Evolutionary conservation across 2,113 vertebrate genomes (phyloP), one percentile per base, ranked within the genome.

Genomic region (Xiphias gladius): DNA sequence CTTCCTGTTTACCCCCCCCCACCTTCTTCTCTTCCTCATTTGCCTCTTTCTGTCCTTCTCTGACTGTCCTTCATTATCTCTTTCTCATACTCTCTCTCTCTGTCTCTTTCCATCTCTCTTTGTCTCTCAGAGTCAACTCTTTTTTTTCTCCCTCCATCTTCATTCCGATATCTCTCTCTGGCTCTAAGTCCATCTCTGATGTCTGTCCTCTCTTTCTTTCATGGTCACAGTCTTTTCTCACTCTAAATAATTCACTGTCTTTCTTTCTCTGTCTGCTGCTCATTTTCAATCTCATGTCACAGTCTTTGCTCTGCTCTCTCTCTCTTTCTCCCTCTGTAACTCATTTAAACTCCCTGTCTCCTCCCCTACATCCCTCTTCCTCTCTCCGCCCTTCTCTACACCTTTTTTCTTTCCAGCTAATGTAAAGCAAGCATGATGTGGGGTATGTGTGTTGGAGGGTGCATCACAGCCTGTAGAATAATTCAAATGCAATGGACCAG

Each of bases 401-500:
- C 77, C 54, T 55, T 76, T 50, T 57, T 41, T 55, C 67, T 75
- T 57, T 71, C 24, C 93, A 94, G 92, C 93, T 94, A 95, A 96
- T 96, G 96, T 95, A 95, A 96, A 96, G 94, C 94, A 95, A 50
- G 66, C 30, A 32, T 74, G 9, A 41, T 17, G 28, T 79, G 32
- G 22, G 22, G 7, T 32, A 26, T 76, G 59, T 69, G 39, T 79
- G 17, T 11, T 28, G 43, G 67, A 71, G 41, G 43, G 65, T 59
- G 80, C n/a, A 58, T 26, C 92, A 92, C 88, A 95, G 92, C 95
- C 96, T 95, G 96, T 19, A 94, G 96, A 97, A 98, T 99, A 98
- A 99, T 97, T 99, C 96, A 97, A 97, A 99, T 96, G 96, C 97
- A 97, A 96, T 97, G 97, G 97, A 97, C 95, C 97, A 97, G 96